Conservation (phyloP, 2,888 invertebrate species). For the Eupithecia subumbrata region DNA sequence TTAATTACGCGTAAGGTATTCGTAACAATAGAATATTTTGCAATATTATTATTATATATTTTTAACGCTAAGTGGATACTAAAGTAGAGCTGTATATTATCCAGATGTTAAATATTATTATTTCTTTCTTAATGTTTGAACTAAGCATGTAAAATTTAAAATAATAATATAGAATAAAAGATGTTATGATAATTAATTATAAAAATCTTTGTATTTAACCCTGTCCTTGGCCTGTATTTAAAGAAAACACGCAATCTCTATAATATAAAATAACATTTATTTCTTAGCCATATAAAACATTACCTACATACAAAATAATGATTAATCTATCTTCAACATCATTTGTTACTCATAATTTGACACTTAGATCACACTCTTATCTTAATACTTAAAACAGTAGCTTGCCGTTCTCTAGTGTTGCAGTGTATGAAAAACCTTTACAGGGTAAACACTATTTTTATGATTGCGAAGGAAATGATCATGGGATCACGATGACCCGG, state of each 20-base stretch:
- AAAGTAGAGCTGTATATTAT: conserved; percentile 81
- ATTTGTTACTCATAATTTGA: conserved; percentile 54
- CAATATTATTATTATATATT: conserved; percentile 75
- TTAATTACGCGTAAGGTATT: conserved; percentile 61
- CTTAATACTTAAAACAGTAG: conserved; percentile 1
- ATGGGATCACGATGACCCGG: neutral
- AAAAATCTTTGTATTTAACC: conserved; percentile 74
- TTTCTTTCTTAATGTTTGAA: conserved; percentile 83
- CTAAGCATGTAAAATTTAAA: conserved; percentile 84
- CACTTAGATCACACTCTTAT: conserved; percentile 41
- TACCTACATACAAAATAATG: conserved; percentile 59
- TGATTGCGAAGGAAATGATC: neutral
- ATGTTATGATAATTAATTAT: conserved; percentile 84
- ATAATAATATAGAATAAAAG: conserved; percentile 84
- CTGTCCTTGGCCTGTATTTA: conserved; percentile 54
- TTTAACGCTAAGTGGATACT: conserved; percentile 78
- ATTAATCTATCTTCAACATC: conserved; percentile 40
- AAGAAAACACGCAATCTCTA: conserved; percentile 35
- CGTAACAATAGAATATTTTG: conserved; percentile 82
- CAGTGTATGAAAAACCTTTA: neutral
- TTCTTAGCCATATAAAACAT: conserved; percentile 48
- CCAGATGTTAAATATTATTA: conserved; percentile 84
- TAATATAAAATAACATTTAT: conserved; percentile 58
- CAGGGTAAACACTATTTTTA: neutral
- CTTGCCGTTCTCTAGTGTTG: neutral